Evolutionary conservation across 2,113 vertebrate species (phyloP), one percentile per base, ranked within the genome.

Genomic region (Pyxicephalus adspersus): DNA sequence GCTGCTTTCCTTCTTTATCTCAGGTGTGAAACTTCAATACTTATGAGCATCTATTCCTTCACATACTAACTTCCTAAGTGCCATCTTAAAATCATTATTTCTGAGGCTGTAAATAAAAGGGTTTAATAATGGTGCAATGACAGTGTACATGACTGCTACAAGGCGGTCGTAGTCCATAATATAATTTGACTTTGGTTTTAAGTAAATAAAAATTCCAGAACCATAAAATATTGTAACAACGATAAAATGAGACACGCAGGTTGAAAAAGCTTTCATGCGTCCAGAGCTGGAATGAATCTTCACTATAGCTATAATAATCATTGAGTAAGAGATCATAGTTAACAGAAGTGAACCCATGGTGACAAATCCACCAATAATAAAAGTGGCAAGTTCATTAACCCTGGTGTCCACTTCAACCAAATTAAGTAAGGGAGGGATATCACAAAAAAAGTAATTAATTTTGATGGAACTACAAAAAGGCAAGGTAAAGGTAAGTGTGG

Each of bases 361-460:
- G 3, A 74, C 79, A 26, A 61, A 65, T 1, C 79, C 79, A 8
- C 79, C 61, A 28, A 81, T 38, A 22, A 74, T 20, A 65, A 64
- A 81, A 8, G 63, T 57, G 11, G 31, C 29, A 15, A 72, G 38
- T 65, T 81, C 79, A 11, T 81, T 81, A n/a, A 81, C 34, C 45
- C 60, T n/a, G 45, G 79, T 81, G 22, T 81, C 50, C 1, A 22
- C 38, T 9, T 64, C 55, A 3, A 70, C 57, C 22, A 81, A 64
- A 26, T 57, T 74, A 23, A 81, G 60, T 31, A 81, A 57, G 3
- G 79, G 79, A 6, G 79, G 79, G 50, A 81, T 68, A 65, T 81
- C 79, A 57, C 79, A 81, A 57, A 74, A 81, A 61, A 81, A 81
- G 38, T 81, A 72, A 38, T 74, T 57, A 25, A 81, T 65, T 25